phyloP scores from a whole-genome alignment of 2,888 invertebrate species.

The Patella depressa region DNA sequence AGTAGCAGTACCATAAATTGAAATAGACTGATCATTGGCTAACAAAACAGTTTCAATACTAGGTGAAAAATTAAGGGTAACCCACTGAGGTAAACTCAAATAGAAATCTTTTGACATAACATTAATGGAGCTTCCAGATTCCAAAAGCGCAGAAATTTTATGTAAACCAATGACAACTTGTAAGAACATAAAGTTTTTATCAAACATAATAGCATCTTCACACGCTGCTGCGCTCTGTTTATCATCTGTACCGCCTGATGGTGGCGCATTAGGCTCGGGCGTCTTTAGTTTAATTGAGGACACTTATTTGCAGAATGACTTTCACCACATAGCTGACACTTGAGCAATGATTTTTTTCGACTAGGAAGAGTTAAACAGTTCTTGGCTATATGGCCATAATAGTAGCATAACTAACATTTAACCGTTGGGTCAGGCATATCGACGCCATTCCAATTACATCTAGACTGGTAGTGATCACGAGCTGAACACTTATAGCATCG shows the following conservation, averaged over 20 bases:
- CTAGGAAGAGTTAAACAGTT: neutral
- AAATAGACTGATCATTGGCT: neutral
- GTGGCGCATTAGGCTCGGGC: neutral
- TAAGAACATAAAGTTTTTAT: neutral
- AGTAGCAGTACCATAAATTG: neutral
- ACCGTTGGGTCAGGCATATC: neutral
- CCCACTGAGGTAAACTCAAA: neutral
- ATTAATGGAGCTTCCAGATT: neutral
- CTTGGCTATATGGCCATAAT: neutral
- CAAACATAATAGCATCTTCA: neutral
- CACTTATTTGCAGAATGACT: neutral
- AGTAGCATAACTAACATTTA: neutral
- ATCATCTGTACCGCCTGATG: neutral
- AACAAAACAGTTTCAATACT: neutral
- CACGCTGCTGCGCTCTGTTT: neutral
- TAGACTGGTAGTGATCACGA: neutral
- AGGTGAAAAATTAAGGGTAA: neutral
- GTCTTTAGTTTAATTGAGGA: neutral
- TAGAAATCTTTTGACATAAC: neutral
- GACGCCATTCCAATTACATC: neutral
- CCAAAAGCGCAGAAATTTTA: neutral
- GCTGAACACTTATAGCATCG: neutral
- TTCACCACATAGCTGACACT: neutral
- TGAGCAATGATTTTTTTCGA: neutral
- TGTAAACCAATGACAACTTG: neutral